These are phyloP conservation scores for Macrosoma leucophasiata DNA, from an alignment of 2,888 invertebrate genomes.

Conservation along the genomic window DNA sequence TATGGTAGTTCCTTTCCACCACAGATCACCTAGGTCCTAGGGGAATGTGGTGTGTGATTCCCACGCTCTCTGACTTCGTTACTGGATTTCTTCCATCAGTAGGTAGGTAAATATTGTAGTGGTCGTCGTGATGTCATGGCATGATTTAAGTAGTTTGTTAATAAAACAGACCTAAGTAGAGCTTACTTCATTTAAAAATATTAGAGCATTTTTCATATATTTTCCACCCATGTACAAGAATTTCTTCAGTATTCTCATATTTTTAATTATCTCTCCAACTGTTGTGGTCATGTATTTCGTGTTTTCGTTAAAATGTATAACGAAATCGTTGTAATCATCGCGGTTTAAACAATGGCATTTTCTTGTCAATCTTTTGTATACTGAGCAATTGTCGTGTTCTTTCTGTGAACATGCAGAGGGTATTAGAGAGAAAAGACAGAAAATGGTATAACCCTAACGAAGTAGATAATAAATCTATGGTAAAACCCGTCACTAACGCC, in stretches of 20 bases:
- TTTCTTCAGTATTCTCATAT: constrained; percentile 55
- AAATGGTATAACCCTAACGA: no score
- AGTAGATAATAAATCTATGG: no score
- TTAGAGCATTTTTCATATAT: constrained; percentile 51
- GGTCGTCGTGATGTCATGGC: no score
- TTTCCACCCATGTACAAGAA: constrained; percentile 57
- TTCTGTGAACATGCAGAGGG: no score
- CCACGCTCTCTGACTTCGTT: no score
- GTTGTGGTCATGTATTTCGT: constrained; percentile 46
- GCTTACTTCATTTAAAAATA: constrained; percentile 56
- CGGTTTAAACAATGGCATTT: constrained; percentile 57
- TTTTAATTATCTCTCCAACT: constrained; percentile 61
- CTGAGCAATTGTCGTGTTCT: constrained; percentile 53
- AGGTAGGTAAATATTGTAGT: no score
- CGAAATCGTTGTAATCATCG: constrained; percentile 52
- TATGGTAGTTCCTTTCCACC: no score
- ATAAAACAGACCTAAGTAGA: neutral
- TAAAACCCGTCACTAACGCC: no score
- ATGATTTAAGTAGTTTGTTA: neutral
- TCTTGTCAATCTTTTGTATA: constrained; percentile 55
- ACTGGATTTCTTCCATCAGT: no score
- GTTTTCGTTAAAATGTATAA: constrained; percentile 60
- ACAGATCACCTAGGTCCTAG: no score
- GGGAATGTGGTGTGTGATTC: no score
- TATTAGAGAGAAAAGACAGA: no score